phyloP scores from a whole-genome alignment of 2,888 invertebrate species.

The Abrostola triplasia region DNA sequence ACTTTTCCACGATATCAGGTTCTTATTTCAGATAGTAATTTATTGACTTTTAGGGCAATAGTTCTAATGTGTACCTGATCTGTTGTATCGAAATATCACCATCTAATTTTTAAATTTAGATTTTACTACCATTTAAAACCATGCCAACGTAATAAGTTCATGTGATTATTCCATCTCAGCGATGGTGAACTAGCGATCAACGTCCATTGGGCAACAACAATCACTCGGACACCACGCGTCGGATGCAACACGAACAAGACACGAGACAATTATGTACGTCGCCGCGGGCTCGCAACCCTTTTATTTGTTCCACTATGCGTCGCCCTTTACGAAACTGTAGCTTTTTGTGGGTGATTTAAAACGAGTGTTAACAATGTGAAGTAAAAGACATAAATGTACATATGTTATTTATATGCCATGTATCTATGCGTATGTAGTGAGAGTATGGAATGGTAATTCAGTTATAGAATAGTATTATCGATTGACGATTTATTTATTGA shows the following conservation, averaged over 20 bases:
- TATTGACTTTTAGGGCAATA: too few species aligned
- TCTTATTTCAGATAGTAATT: too few species aligned
- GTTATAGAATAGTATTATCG: too few species aligned
- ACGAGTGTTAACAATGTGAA: slow-evolving; percentile 59
- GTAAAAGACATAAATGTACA: slow-evolving; percentile 20
- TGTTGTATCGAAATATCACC: background rate
- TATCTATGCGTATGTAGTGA: background rate
- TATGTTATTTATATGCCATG: slow-evolving; percentile 4
- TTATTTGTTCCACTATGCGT: slow-evolving; percentile 54
- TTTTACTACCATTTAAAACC: background rate
- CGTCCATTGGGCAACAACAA: slow-evolving; percentile 62
- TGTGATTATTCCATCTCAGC: slow-evolving; percentile 33
- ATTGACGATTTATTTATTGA: too few species aligned
- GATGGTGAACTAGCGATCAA: slow-evolving; percentile 54
- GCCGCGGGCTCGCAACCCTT: slow-evolving; percentile 61
- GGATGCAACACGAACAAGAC: slow-evolving; percentile 66
- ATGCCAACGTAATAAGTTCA: background rate
- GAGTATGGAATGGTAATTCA: background rate
- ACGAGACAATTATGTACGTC: slow-evolving; percentile 69
- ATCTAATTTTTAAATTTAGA: background rate
- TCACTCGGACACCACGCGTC: slow-evolving; percentile 63
- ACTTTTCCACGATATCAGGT: too few species aligned
- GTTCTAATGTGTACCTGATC: background rate
- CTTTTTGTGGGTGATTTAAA: slow-evolving; percentile 64
- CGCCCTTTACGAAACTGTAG: slow-evolving; percentile 58